Conservation (phyloP, 2,888 invertebrate genomes). For the Spisula subtruncata region DNA sequence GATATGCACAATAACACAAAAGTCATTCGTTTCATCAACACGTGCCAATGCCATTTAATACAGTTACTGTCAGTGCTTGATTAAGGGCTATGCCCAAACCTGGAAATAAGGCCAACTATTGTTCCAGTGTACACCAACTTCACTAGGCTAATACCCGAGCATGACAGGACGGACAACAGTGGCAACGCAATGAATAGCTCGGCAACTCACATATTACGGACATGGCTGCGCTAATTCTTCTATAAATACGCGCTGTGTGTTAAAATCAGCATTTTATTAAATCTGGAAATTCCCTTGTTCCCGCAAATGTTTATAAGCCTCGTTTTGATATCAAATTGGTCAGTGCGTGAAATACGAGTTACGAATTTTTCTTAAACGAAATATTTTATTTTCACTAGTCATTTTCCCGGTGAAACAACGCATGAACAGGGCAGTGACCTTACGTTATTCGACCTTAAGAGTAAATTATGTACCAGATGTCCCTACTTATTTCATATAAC, state of each 20-base stretch:
- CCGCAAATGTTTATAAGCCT: conserved; percentile 73
- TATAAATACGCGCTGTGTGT: background rate
- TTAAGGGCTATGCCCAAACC: background rate
- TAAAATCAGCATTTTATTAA: conserved; percentile 2
- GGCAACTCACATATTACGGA: background rate
- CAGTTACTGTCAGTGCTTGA: background rate
- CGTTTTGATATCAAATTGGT: conserved; percentile 26
- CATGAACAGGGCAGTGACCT: too few species aligned
- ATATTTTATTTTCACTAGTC: background rate
- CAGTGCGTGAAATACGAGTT: conserved; percentile 17
- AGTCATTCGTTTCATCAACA: background rate
- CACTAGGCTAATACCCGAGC: background rate
- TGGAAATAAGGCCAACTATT: background rate
- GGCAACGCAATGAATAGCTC: background rate
- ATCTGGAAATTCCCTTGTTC: conserved; percentile 71
- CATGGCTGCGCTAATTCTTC: background rate
- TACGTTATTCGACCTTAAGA: too few species aligned
- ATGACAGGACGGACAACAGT: background rate
- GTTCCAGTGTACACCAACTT: background rate
- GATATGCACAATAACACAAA: background rate
- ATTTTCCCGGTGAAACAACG: too few species aligned
- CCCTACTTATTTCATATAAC: too few species aligned
- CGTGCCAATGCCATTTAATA: background rate
- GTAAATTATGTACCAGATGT: too few species aligned
- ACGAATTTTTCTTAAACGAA: background rate